These are phyloP conservation scores for Verasper variegatus DNA, from an alignment of 2,113 vertebrate species.

Conservation along the genomic window DNA sequence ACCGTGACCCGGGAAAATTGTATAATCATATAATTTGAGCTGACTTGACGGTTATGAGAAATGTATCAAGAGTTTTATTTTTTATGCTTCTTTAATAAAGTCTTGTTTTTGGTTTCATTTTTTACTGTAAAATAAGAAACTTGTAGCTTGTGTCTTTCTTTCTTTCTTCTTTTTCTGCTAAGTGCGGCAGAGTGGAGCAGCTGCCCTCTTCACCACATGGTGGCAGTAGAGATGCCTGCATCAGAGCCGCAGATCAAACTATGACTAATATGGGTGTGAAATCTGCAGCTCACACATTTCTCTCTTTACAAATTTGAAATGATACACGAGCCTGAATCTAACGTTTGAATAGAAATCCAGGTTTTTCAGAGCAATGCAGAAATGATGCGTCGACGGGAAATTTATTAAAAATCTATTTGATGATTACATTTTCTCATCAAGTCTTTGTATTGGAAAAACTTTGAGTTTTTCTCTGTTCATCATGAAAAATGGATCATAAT, in stretches of 20 bases:
- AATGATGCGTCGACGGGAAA: too few species aligned
- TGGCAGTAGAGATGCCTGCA: constrained; percentile 48
- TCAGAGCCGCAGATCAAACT: background rate
- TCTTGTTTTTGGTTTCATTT: constrained; percentile 86
- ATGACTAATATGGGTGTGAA: background rate
- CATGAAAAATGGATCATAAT: too few species aligned
- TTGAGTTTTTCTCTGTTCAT: too few species aligned
- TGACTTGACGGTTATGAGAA: constrained; percentile 94
- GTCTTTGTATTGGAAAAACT: too few species aligned
- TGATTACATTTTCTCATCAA: too few species aligned
- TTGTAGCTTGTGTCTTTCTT: constrained; percentile 53
- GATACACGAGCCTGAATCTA: background rate
- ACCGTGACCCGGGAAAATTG: constrained; percentile 92
- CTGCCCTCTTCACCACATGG: constrained; percentile 28
- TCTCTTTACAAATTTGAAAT: too few species aligned
- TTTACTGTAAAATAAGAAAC: constrained; percentile 84
- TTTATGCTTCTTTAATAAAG: constrained; percentile 99
- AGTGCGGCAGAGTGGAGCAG: background rate
- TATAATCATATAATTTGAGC: constrained; percentile 92
- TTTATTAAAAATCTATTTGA: too few species aligned
- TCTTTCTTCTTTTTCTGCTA: constrained; percentile 26
- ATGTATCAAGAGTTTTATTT: constrained; percentile 99
- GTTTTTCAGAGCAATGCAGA: too few species aligned
- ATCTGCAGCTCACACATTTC: background rate
- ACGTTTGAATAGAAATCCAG: background rate